These are phyloP conservation scores for Odobenus rosmarus DNA, from an alignment of 2,113 vertebrate genomes.

Conservation along the genomic window DNA sequence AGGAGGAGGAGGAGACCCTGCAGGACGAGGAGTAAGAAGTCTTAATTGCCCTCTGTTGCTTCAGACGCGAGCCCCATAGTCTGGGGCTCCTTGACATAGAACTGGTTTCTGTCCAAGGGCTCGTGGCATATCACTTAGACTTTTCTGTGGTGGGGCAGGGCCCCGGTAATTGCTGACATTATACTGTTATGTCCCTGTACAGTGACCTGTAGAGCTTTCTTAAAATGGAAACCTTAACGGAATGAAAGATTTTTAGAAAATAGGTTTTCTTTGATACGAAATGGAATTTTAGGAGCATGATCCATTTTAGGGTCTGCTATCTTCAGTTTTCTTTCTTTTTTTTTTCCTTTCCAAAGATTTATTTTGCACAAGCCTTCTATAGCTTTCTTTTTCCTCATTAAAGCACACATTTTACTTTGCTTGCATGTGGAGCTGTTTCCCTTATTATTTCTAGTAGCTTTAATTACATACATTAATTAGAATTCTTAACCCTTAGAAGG, in stretches of 20 bases:
- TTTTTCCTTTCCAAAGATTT: background rate
- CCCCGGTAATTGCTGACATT: background rate
- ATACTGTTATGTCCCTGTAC: background rate
- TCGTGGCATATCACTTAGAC: background rate
- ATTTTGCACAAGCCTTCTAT: background rate
- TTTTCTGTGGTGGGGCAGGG: background rate
- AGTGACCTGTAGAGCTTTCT: background rate
- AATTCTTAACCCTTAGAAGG: background rate
- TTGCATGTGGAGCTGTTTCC: background rate
- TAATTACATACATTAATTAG: background rate
- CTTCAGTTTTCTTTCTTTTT: background rate
- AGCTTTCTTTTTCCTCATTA: background rate
- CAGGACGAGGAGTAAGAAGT: slow-evolving; percentile 94
- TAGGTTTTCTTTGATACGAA: slow-evolving; percentile 14
- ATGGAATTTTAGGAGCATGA: background rate
- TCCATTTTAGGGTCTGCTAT: background rate
- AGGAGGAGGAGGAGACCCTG: slow-evolving; percentile 93
- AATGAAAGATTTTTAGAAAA: slow-evolving; percentile 45
- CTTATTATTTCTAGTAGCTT: background rate
- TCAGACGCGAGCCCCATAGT: background rate
- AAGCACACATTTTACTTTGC: background rate
- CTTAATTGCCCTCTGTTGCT: background rate
- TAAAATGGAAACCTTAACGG: background rate
- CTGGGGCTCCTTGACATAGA: background rate
- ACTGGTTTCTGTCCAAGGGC: background rate